Base-by-base conservation (phyloP, 1,140 invertebrate species). In the Drosophila leontia region DNA sequence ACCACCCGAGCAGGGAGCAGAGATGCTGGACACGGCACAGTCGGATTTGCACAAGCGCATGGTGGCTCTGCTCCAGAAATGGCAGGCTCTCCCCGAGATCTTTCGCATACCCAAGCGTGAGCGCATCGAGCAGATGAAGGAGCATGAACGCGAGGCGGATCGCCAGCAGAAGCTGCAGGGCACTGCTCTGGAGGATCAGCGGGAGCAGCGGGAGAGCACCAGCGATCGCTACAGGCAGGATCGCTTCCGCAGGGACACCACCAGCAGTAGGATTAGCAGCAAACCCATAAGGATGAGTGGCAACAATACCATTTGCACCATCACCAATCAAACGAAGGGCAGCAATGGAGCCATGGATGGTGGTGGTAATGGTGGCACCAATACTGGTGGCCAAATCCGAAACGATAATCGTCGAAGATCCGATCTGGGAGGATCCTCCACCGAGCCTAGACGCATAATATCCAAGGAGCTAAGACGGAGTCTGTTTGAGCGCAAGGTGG, bases 81-180 rank as follows among this genome's bases (percentile, higher is more conserved):
- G 92, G 92, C 70, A 78, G 26, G 59, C 78, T 0, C 72, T 93
- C 34, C 92, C 94, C 75, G 94, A 95, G 78, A 95, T 97, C 23
- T 99, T 98, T 91, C 95, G 97, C 92, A 99, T 99, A 86, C 98
- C 98, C 11, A 99, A 99, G 93, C 98, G 98, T 81, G 97, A 99
- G 87, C 94, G 97, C 51, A 96, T 98, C 50, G 96, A 98, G 91
- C 96, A 97, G 92, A 97, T 98, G 96, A 97, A 98, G 90, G 97
- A 98, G 85, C 97, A 98, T 85, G 98, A 98, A 93, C 93, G 97
- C 63, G 97, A 98, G 94, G 97, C 97, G 5, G 92, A 94, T 47
- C 55, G 91, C 1, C 91, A 92, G 39, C 61, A 72, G 11, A 68
- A 71, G 44, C 75, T 56, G 53, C 74, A 91, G 47, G 74, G 67